A percentile compares a stretch with the other conserved stretches of the same genome.
Conservation (phyloP, 2,888 invertebrate genomes). For the Tenthredo livida region DNA sequence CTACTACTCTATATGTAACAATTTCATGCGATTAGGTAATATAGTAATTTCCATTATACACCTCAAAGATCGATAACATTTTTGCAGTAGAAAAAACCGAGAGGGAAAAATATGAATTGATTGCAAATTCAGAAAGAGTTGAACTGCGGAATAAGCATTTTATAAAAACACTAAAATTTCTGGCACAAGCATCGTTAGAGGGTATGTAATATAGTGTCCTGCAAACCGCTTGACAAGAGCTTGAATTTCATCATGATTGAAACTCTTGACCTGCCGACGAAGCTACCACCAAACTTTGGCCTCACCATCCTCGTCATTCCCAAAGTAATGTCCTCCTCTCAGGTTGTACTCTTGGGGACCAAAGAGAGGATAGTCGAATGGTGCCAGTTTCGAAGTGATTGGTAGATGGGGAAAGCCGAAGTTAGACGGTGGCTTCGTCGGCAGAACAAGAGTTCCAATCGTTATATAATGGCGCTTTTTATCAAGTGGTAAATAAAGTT, state of each 20-base stretch:
- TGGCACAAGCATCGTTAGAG: not conserved
- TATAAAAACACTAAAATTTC: not conserved
- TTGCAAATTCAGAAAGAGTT: not conserved
- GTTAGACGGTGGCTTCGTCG: conserved; percentile 20
- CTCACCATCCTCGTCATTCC: conserved; percentile 26
- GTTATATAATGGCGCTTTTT: conserved; percentile 13
- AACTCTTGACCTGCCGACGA: conserved; percentile 48
- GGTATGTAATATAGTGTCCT: not conserved
- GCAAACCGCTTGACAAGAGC: conserved; percentile 18
- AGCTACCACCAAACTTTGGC: conserved; percentile 41
- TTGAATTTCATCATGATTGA: conserved; percentile 50
- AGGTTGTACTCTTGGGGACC: conserved; percentile 39
- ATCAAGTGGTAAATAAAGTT: conserved; percentile 4
- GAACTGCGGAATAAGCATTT: not conserved
- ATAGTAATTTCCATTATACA: not conserved
- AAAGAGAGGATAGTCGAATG: conserved; percentile 9
- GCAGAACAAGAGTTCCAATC: conserved; percentile 42
- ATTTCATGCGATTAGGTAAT: not conserved
- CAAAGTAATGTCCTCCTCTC: conserved; percentile 46
- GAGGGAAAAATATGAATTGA: not conserved
- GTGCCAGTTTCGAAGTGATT: conserved; percentile 34
- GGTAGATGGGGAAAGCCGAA: conserved; percentile 22
- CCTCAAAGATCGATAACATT: not conserved
- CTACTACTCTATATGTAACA: not conserved
- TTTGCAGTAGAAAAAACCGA: not conserved